A percentile compares a stretch with the other conserved stretches of the same genome.
These are phyloP conservation scores for Drosophila burlai DNA, from an alignment of 1,140 invertebrate species.

Conservation along the genomic window DNA sequence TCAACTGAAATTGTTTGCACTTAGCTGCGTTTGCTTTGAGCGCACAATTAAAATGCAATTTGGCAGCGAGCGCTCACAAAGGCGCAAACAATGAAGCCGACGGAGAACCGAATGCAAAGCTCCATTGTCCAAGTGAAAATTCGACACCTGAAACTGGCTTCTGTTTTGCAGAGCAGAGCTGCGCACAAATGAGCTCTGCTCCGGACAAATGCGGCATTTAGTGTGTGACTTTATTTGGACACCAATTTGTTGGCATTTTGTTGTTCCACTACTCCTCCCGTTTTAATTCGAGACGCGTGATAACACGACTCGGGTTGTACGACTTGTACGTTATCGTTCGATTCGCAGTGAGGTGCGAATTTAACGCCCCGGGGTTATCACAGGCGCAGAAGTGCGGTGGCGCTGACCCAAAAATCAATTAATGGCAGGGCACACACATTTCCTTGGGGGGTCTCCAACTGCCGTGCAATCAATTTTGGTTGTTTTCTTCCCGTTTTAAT, in stretches of 20 bases:
- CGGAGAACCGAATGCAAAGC: conserved; percentile 25
- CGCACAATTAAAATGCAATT: conserved; percentile 80
- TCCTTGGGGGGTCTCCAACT: conserved; percentile 14
- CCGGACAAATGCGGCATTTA: conserved; percentile 35
- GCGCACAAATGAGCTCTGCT: conserved; percentile 6
- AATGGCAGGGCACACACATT: conserved; percentile 29
- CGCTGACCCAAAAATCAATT: conserved; percentile 37
- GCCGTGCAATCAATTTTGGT: conserved; percentile 30
- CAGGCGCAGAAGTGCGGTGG: not conserved
- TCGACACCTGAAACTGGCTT: conserved; percentile 31
- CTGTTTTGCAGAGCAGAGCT: conserved; percentile 1
- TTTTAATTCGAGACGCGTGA: not conserved
- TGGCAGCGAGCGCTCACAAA: conserved; percentile 46
- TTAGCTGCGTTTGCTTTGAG: conserved; percentile 66
- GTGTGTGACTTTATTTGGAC: conserved; percentile 9
- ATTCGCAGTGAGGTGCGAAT: conserved; percentile 34
- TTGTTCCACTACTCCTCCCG: not conserved
- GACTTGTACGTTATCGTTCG: conserved; percentile 6
- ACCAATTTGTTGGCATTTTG: conserved; percentile 20
- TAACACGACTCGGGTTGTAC: not conserved
- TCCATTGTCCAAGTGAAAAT: conserved; percentile 18
- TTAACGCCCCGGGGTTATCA: conserved; percentile 7
- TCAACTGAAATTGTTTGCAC: conserved; percentile 74
- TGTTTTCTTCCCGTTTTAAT: conserved; percentile 42
- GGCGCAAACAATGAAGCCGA: conserved; percentile 38